These are phyloP conservation scores for Gorsachius magnificus DNA, from an alignment of 2,797 vertebrate species.

Conservation along the genomic window DNA sequence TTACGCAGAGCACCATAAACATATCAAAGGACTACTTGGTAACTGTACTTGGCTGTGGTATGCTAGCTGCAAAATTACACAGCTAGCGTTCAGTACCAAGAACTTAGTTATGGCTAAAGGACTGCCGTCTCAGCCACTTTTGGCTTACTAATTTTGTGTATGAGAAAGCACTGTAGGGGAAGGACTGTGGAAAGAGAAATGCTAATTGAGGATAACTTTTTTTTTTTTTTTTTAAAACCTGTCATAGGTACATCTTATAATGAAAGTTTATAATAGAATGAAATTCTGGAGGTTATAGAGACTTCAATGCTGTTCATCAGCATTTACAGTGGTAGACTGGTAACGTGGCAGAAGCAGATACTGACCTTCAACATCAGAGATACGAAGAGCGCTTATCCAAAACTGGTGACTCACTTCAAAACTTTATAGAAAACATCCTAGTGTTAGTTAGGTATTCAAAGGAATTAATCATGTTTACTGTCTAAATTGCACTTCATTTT, in stretches of 20 bases:
- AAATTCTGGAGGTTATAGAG: not conserved
- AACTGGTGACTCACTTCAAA: not conserved
- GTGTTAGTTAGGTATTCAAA: not conserved
- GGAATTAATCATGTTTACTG: not conserved
- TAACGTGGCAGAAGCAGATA: not conserved
- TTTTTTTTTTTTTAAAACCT: not conserved
- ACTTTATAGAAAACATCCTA: not conserved
- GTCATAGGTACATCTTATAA: not conserved
- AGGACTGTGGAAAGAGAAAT: not conserved
- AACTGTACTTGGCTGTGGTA: not conserved
- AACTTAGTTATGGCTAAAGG: not conserved
- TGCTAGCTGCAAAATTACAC: not conserved
- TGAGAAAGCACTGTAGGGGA: not conserved
- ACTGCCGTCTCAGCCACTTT: not conserved
- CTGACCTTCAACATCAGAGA: not conserved
- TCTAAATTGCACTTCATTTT: not conserved
- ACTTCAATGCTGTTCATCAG: not conserved
- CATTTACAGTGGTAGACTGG: not conserved
- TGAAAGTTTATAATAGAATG: not conserved
- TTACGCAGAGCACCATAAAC: not conserved
- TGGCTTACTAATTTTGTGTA: not conserved
- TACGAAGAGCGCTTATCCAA: not conserved
- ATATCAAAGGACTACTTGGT: not conserved
- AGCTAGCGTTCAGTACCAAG: not conserved
- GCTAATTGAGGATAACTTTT: not conserved